These are phyloP conservation scores for Stichodactyla helianthus DNA, from an alignment of 64 coral and sea anemone species.

Conservation along the genomic window DNA sequence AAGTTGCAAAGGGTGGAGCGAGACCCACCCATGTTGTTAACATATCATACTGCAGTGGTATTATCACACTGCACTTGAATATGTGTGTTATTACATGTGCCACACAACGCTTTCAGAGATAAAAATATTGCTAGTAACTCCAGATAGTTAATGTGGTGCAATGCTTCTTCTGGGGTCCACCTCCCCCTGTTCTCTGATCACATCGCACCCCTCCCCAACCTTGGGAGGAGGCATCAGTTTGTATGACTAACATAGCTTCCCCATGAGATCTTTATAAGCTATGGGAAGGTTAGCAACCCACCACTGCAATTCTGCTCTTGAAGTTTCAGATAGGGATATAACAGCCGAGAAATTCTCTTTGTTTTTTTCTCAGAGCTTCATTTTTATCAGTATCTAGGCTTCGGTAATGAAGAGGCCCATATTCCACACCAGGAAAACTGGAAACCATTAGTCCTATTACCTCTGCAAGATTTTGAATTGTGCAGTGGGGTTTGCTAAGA, in stretches of 20 bases:
- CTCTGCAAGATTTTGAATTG: slow-evolving; percentile 8
- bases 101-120: slow-evolving; percentile 7
- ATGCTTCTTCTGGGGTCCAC: slow-evolving; percentile 30
- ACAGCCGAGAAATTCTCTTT: slow-evolving; percentile 21
- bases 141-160: slow-evolving; percentile 31
- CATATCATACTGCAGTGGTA: slow-evolving; percentile 32
- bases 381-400: not conserved
- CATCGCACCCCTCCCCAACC: slow-evolving; percentile 36
- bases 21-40: slow-evolving; percentile 36
- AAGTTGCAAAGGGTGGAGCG: slow-evolving; percentile 29
- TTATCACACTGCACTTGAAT: slow-evolving; percentile 42
- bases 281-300: not conserved
- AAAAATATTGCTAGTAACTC: not conserved
- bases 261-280: slow-evolving; percentile 33
- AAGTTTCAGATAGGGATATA: not conserved
- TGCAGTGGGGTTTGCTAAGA: not conserved
- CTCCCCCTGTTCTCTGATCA: slow-evolving; percentile 36
- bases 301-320: slow-evolving; percentile 16
- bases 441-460: not conserved
- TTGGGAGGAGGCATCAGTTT: slow-evolving; percentile 50
- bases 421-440: not conserved
- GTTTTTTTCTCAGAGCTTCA: not conserved
- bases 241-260: slow-evolving; percentile 18
- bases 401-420: slow-evolving; percentile 8
- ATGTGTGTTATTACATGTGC: not conserved